A percentile compares a stretch with the other conserved stretches of the same genome.
Conservation (phyloP, 2,888 invertebrate genomes). For the Acanthosepion esculentum region DNA sequence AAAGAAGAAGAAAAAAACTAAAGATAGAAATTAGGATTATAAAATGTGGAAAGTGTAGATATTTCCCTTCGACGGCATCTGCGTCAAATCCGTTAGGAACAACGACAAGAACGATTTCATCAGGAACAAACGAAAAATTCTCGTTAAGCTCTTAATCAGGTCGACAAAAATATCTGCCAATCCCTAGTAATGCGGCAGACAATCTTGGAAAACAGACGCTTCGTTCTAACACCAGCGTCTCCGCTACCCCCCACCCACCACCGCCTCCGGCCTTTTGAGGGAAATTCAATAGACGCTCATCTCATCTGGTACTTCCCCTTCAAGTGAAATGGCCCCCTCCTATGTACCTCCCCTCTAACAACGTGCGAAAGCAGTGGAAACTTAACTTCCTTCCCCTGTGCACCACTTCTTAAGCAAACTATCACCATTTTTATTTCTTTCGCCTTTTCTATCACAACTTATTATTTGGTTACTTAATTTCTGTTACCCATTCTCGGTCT, state of each 20-base stretch:
- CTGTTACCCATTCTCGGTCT: too few relatives aligned
- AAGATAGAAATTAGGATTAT: too few relatives aligned
- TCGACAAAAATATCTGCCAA: neutral
- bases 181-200: neutral
- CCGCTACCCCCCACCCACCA: neutral
- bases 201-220: neutral
- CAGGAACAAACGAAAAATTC: neutral
- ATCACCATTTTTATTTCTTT: neutral
- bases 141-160: neutral
- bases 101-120: neutral
- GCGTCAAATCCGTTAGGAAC: too few relatives aligned
- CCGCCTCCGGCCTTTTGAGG: neutral
- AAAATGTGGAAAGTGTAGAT: too few relatives aligned
- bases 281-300: neutral
- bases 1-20: too few relatives aligned
- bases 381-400: too few relatives aligned
- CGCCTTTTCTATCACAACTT: neutral
- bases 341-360: neutral
- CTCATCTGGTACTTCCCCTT: neutral
- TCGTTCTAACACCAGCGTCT: neutral
- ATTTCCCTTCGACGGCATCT: too few relatives aligned
- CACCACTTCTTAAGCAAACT: too few relatives aligned
- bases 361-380: neutral
- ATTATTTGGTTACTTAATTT: too few relatives aligned
- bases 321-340: neutral